Evolutionary conservation across 2,797 vertebrate species (phyloP).

Genomic region (Scyliorhinus canicula): DNA sequence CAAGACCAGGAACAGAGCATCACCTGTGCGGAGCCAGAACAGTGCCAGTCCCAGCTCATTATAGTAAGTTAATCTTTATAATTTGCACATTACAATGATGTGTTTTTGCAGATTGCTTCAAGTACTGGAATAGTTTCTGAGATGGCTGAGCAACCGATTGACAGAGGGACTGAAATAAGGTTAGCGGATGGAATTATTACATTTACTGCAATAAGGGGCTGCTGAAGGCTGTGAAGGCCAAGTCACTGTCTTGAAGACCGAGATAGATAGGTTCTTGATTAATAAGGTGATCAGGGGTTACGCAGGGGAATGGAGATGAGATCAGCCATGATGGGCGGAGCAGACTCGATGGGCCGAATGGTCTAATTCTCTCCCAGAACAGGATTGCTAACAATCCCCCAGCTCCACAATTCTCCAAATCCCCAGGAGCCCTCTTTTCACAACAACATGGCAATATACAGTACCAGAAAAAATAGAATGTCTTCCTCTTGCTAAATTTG

Average conservation of each 20-base stretch:
- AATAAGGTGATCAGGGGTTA: too few species aligned
- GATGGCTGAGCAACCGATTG: not conserved
- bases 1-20: not conserved
- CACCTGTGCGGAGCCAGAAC: not conserved
- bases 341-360: too few species aligned
- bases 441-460: not conserved
- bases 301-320: too few species aligned
- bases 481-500: not conserved
- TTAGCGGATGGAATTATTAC: not conserved
- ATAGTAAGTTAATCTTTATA: not conserved
- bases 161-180: conserved; percentile 11
- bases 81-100: not conserved
- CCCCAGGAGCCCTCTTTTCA: not conserved
- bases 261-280: too few species aligned
- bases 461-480: not conserved
- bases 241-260: too few species aligned
- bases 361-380: not conserved
- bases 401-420: not conserved
- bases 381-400: not conserved
- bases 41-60: not conserved
- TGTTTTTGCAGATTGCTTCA: not conserved
- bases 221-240: too few species aligned
- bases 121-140: not conserved
- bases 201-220: not conserved
- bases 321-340: too few species aligned